Base-by-base conservation (phyloP, 2,113 vertebrate species). In the Cinclus cinclus region DNA sequence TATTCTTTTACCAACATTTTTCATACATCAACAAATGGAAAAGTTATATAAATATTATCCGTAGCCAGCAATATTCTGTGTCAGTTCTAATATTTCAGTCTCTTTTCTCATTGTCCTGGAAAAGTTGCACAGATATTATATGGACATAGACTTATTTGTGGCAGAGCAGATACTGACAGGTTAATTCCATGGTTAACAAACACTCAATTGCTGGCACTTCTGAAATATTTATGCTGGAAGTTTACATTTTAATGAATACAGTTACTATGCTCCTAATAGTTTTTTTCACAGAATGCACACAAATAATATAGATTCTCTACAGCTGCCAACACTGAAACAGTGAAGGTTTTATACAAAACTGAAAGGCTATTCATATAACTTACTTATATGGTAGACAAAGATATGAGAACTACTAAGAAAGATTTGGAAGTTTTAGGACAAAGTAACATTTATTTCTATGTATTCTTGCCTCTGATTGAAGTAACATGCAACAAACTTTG, bases 221-320 rank as follows among this genome's bases (percentile, higher is more conserved):
- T 95, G 95, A 97, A 97, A 96, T 92, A 96, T 92, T 95, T 95
- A 88, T 96, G 86, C 93, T 93, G 71, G 84, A 96, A 95, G 96
- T 97, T 98, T 98, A 98, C 83, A 92, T 97, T 97, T 97, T 97
- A 98, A 98, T 98, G 97, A 98, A 98, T 98, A 97, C 95, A 92
- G 95, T 97, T 97, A 96, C 95, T 98, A 97, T 98, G 94, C 56
- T 97, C 92, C 73, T 96, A 97, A 97, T 97, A 96, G 86, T 96
- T 98, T 97, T 90, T 97, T 98, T 98, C 97, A 98, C 97, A 98
- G 95, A 97, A 97, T 97, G 94, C 97, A 97, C 96, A 98, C 97
- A 96, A 98, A 98, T 98, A 98, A 97, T 98, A 98, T 92, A 97
- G 97, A 98, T 98, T 98, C 97, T 97, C 97, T 97, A 98, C 95